phyloP scores from a whole-genome alignment of 1,140 invertebrate species.

The Coenobita brevimanus region DNA sequence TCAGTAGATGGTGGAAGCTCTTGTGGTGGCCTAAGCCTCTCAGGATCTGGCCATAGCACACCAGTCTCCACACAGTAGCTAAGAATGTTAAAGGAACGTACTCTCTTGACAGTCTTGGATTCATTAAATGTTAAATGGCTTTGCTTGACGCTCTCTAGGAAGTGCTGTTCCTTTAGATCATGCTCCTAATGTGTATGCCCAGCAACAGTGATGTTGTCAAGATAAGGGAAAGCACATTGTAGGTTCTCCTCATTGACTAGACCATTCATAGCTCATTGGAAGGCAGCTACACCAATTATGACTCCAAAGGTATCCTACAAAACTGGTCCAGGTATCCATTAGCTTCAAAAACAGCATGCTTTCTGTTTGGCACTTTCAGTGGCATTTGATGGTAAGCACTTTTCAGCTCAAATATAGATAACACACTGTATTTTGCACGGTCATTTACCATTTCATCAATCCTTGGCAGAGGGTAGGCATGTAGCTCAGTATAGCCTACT shows the following conservation, averaged over 20 bases:
- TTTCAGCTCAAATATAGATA: slow-evolving; percentile 42
- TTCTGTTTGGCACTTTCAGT: slow-evolving; percentile 8
- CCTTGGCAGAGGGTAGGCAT: neutral
- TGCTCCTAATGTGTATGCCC: slow-evolving; percentile 6
- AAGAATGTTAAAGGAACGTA: no score
- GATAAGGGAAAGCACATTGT: neutral
- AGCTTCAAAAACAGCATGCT: slow-evolving; percentile 18
- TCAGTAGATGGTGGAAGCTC: neutral
- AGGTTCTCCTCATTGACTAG: neutral
- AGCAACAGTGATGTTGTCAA: slow-evolving; percentile 2
- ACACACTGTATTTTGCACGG: neutral
- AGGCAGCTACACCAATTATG: no score
- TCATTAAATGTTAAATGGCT: slow-evolving; percentile 19
- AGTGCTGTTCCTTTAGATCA: slow-evolving; percentile 1
- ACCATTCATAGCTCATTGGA: slow-evolving; percentile 15
- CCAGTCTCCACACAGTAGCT: slow-evolving; percentile 43
- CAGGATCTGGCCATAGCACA: slow-evolving; percentile 31
- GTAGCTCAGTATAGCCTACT: neutral
- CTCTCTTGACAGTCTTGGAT: slow-evolving; percentile 21
- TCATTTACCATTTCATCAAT: no score
- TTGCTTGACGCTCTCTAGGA: neutral
- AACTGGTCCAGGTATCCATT: neutral
- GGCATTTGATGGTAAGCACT: slow-evolving; percentile 28
- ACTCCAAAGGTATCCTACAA: slow-evolving; percentile 20
- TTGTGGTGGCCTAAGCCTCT: slow-evolving; percentile 33